Evolutionary conservation across 2,113 vertebrate species (phyloP).

Genomic region (Apaloderma vittatum): DNA sequence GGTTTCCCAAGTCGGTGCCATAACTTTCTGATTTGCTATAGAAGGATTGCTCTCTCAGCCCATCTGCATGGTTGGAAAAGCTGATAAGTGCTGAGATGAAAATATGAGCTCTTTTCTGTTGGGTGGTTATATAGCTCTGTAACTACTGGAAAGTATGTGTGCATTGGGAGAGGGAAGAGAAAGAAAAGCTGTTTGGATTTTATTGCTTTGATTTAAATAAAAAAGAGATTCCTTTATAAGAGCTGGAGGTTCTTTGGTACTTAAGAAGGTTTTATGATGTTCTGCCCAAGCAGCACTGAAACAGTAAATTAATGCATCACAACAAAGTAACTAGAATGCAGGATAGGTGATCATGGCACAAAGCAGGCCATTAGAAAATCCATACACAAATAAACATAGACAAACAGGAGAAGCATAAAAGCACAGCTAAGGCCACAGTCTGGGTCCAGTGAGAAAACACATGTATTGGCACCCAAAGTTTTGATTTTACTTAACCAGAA

Average conservation of each 20-base stretch:
- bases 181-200: neutral
- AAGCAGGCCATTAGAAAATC: neutral
- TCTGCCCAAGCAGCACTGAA: neutral
- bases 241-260: neutral
- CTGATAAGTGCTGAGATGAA: neutral
- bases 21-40: neutral
- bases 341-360: neutral
- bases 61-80: neutral
- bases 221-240: neutral
- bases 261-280: neutral
- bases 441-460: neutral
- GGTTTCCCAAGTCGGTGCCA: rapidly evolving
- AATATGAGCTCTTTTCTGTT: neutral
- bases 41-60: neutral
- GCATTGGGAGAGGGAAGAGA: neutral
- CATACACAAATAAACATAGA: neutral
- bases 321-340: neutral
- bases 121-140: neutral
- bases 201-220: slow-evolving; percentile 26
- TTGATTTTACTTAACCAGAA: neutral
- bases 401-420: neutral
- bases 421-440: neutral
- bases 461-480: neutral
- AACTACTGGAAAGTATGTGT: neutral
- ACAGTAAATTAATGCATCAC: neutral